Evolutionary conservation across 1,140 invertebrate genomes (phyloP), one percentile per base, ranked within the genome.

Genomic region (Linepithema humile): DNA sequence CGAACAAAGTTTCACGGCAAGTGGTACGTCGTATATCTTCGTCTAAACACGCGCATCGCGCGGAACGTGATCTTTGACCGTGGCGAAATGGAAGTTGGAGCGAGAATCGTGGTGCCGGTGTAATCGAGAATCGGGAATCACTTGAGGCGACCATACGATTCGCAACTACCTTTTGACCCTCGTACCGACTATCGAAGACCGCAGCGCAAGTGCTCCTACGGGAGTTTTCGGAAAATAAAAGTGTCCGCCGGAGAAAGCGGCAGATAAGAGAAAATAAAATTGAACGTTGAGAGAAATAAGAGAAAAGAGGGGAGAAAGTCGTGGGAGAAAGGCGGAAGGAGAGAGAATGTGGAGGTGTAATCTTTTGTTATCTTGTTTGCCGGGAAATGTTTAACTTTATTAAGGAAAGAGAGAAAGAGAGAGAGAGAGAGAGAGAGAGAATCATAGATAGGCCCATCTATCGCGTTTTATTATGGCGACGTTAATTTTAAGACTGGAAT

Each of bases 401-500:
- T 62, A 80, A 70, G 78, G 48, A 26, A 17, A 85, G 43, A 23
- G 1, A 65, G 55, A 50, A 83, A n/a, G n/a, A n/a, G n/a, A n/a
- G n/a, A n/a, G n/a, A n/a, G n/a, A n/a, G n/a, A n/a, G n/a, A n/a
- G n/a, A 45, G 2, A 45, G 43, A 45, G 43, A 45, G 15, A 12
- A 45, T 45, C 15, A 45, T 45, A 5, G 26, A 23, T 38, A 26
- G 26, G 3, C 48, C 40, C 53, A 72, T 48, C 35, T 64, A 7
- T 53, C 55, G 53, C 50, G 45, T 29, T 83, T 85, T 82, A 83
- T 45, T 57, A 20, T 26, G 50, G 32, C n/a, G 45, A 50, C 43
- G 80, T 85, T 85, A 85, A 85, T 85, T 85, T 83, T 67, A 83
- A 48, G 53, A 9, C 64, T 23, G 48, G 62, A 40, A 69, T 69